Evolutionary conservation across 2,113 vertebrate species (phyloP).

Genomic region (Leuciscus idus): DNA sequence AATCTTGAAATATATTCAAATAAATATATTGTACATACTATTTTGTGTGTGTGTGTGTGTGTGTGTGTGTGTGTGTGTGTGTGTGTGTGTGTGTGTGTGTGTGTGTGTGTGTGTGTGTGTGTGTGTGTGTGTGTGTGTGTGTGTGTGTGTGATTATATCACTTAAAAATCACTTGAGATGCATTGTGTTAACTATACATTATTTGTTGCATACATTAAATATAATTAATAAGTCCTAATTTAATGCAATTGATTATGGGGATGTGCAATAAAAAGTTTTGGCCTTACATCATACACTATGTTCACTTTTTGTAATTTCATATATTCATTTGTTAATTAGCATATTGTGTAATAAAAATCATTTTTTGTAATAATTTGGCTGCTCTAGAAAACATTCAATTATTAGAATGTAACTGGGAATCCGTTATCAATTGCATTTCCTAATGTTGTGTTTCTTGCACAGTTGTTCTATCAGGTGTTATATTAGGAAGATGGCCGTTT

Average conservation of each 20-base stretch:
- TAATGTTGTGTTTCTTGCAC: not conserved
- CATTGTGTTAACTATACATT: too few species aligned
- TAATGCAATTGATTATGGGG: not conserved
- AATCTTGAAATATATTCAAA: too few species aligned
- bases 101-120: too few species aligned
- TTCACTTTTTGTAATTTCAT: not conserved
- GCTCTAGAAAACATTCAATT: not conserved
- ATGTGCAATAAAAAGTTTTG: not conserved
- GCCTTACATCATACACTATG: not conserved
- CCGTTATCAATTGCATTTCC: not conserved
- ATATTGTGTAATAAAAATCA: too few species aligned
- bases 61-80: too few species aligned
- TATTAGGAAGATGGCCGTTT: constrained; percentile 27
- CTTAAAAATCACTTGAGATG: too few species aligned
- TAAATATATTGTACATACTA: too few species aligned
- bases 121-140: too few species aligned
- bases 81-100: too few species aligned
- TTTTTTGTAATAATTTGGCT: not conserved
- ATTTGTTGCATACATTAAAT: not conserved
- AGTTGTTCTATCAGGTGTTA: constrained; percentile 36
- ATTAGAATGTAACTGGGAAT: constrained; percentile 14
- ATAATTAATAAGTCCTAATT: not conserved
- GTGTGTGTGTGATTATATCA: too few species aligned
- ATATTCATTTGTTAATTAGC: not conserved
- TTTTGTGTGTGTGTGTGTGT: too few species aligned